Evolutionary conservation across 2,888 invertebrate species (phyloP).

Genomic region (Amiota communis): DNA sequence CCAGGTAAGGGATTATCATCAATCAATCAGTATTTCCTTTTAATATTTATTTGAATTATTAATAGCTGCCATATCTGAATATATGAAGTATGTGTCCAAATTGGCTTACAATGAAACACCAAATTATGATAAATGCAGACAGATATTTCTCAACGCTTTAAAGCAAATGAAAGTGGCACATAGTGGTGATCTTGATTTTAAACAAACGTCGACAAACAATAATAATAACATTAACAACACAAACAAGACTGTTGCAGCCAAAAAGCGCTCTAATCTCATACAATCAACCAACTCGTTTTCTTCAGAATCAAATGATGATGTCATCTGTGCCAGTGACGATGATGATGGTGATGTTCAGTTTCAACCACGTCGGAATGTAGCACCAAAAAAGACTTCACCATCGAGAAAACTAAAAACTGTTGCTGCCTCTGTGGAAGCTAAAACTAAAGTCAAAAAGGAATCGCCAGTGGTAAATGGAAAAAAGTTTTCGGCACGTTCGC

Average conservation of each 20-base stretch:
- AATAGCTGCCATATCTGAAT: constrained; percentile 75
- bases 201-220: constrained; percentile 46
- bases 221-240: constrained; percentile 44
- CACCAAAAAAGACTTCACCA: constrained; percentile 33
- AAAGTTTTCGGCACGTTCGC: constrained; percentile 39
- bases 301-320: constrained; percentile 20
- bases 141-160: constrained; percentile 79
- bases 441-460: constrained; percentile 26
- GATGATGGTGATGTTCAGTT: constrained; percentile 53
- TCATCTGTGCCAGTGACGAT: constrained; percentile 58
- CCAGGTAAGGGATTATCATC: constrained; percentile 70
- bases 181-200: constrained; percentile 76
- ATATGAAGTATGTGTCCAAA: constrained; percentile 79
- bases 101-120: constrained; percentile 82
- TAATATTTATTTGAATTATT: constrained; percentile 69
- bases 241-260: constrained; percentile 29
- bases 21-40: not conserved
- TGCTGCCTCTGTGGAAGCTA: constrained; percentile 16
- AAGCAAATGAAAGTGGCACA: constrained; percentile 77
- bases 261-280: not conserved
- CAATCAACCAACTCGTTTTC: not conserved
- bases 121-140: constrained; percentile 82
- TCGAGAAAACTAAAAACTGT: constrained; percentile 19
- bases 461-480: constrained; percentile 28
- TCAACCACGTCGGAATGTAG: constrained; percentile 13